Percentiles rank a stretch among this genome's conserved stretches.
Conservation (phyloP, 1,140 invertebrate species). For the Ganaspis sp. region DNA sequence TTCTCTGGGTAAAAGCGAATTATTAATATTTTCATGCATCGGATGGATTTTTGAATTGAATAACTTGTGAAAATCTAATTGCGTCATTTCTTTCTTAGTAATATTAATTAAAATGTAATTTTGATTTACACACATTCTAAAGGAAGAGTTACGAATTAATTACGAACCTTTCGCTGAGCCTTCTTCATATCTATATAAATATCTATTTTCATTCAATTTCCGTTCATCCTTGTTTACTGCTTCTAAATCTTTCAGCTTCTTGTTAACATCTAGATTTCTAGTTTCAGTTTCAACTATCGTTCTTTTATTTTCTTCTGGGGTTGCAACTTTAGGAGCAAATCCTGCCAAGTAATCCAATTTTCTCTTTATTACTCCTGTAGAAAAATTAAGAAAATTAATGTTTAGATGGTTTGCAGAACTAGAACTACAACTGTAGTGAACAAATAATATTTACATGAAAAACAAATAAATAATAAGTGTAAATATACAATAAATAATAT, state of each 20-base stretch:
- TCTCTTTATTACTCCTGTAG: conserved; percentile 45
- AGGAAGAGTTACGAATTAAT: not conserved
- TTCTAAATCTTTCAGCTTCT: not conserved
- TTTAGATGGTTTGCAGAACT: not conserved
- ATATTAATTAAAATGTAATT: not conserved
- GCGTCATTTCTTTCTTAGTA: not conserved
- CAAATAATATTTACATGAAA: no score
- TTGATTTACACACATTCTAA: not conserved
- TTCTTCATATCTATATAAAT: conserved; percentile 28
- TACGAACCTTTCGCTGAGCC: conserved; percentile 21
- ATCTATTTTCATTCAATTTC: conserved; percentile 11
- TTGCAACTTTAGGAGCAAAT: conserved; percentile 34
- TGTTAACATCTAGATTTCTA: not conserved
- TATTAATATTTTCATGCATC: conserved; percentile 13
- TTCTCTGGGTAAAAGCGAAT: conserved; percentile 11
- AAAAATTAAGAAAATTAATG: conserved; percentile 28
- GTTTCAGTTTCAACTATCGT: not conserved
- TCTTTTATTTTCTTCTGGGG: conserved; percentile 18
- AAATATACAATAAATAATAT: no score
- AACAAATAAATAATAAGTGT: no score
- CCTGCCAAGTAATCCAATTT: conserved; percentile 45
- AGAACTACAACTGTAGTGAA: no score
- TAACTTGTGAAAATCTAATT: not conserved
- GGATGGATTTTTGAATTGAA: not conserved
- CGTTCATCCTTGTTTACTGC: not conserved